phyloP scores from a whole-genome alignment of 2,888 invertebrate species.

The Lepidonotus clava region DNA sequence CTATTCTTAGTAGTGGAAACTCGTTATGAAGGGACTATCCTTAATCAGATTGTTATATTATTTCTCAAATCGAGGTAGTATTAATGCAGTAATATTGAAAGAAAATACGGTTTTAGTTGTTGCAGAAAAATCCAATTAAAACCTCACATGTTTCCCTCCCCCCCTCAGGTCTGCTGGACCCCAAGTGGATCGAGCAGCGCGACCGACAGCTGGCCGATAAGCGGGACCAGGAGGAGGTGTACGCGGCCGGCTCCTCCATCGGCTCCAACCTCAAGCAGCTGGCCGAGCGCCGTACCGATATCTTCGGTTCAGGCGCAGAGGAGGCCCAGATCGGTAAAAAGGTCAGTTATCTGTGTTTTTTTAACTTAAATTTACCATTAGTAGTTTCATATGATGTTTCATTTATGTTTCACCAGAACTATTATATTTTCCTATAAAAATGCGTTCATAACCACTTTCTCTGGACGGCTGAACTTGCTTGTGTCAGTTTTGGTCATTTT shows the following conservation, averaged over 20 bases:
- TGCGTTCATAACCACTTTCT: no score
- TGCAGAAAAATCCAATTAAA: neutral
- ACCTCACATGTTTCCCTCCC: neutral
- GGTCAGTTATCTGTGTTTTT: conserved; percentile 82
- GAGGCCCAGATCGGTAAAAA: conserved; percentile 99
- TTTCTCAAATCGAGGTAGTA: no score
- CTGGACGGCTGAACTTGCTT: no score
- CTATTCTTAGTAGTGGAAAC: no score
- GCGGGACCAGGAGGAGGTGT: conserved; percentile 93
- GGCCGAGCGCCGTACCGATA: conserved; percentile 99
- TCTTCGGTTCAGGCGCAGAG: conserved; percentile 98
- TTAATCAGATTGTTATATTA: no score
- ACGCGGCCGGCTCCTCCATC: conserved; percentile 87
- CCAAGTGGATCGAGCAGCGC: conserved; percentile 97
- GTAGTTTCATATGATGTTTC: no score
- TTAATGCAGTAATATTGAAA: no score
- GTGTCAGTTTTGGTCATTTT: no score
- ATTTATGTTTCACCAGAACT: no score
- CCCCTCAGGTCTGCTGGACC: conserved; percentile 90
- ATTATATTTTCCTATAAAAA: no score
- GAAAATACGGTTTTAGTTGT: no score
- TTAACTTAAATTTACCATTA: neutral
- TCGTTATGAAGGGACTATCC: no score
- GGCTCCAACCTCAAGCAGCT: conserved; percentile 96
- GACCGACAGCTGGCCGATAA: conserved; percentile 96